Percentiles rank a stretch among this genome's conserved stretches.
phyloP scores from a whole-genome alignment of 1,140 invertebrate genomes.

The Teleogryllus occipitalis region DNA sequence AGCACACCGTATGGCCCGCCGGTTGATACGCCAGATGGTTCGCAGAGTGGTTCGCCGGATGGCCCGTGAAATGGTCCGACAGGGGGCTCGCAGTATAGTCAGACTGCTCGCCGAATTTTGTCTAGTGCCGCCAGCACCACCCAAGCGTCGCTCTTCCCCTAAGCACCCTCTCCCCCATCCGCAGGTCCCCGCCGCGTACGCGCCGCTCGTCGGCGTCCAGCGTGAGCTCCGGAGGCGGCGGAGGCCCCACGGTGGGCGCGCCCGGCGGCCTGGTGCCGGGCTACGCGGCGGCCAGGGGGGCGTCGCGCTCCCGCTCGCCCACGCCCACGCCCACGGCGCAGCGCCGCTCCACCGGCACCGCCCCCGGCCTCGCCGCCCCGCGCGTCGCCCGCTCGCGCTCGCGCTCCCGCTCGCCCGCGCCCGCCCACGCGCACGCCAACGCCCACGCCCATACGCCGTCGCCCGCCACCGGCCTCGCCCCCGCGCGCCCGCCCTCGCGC shows the following conservation, averaged over 20 bases:
- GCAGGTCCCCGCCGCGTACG: slow-evolving; percentile 46
- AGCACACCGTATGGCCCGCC: too few species aligned
- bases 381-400: background rate
- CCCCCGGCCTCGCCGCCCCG: background rate
- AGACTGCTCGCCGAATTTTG: too few species aligned
- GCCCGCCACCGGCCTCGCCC: slow-evolving; percentile 28
- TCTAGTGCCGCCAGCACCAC: too few species aligned
- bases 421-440: background rate
- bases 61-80: too few species aligned
- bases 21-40: too few species aligned
- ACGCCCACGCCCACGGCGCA: background rate
- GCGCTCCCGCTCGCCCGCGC: background rate
- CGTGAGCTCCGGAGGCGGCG: slow-evolving; percentile 37
- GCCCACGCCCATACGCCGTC: background rate
- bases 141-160: background rate
- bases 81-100: too few species aligned
- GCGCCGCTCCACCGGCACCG: slow-evolving; percentile 7
- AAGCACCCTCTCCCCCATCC: background rate
- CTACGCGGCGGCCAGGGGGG: background rate
- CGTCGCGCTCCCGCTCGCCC: background rate
- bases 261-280: slow-evolving; percentile 18
- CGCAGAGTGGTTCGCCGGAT: too few species aligned
- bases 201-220: slow-evolving; percentile 46
- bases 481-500: slow-evolving; percentile 33
- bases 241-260: slow-evolving; percentile 27